phyloP scores from a whole-genome alignment of 2,888 invertebrate genomes.

The Eurytoma californica region DNA sequence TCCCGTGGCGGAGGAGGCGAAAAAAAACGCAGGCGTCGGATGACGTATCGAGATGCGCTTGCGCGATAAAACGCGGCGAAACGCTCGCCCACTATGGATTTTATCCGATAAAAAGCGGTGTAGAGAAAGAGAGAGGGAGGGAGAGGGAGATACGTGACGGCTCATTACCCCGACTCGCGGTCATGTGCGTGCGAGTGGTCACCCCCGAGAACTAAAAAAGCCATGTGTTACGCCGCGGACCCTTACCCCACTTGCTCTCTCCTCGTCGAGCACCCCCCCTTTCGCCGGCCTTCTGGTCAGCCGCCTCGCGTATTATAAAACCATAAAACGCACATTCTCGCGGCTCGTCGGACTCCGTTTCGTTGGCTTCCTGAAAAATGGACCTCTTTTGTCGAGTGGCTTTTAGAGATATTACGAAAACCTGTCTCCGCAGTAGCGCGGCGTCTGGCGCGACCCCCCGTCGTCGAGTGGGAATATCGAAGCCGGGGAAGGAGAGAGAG shows the following conservation, averaged over 20 bases:
- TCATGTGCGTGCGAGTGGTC: conserved; percentile 48
- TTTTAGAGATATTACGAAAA: conserved; percentile 56
- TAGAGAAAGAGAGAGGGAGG: not conserved
- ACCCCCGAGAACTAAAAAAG: conserved; percentile 54
- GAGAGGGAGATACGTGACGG: conserved; percentile 62
- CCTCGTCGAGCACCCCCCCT: conserved; percentile 35
- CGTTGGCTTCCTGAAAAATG: conserved; percentile 55
- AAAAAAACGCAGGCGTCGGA: conserved; percentile 13
- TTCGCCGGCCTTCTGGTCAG: conserved; percentile 51
- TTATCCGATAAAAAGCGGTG: conserved; percentile 63
- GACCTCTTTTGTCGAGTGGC: conserved; percentile 55
- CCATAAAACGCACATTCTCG: conserved; percentile 70
- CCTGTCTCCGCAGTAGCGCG: conserved; percentile 33
- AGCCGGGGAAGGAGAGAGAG: not conserved
- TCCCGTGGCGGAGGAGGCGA: conserved; percentile 34
- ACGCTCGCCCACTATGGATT: conserved; percentile 68
- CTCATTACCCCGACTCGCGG: conserved; percentile 70
- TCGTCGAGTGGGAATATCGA: too few species aligned
- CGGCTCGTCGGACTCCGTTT: conserved; percentile 38
- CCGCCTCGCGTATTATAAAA: conserved; percentile 73
- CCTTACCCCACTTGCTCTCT: conserved; percentile 32
- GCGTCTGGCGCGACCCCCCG: not conserved
- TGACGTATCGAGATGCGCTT: conserved; percentile 55
- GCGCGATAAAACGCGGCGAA: conserved; percentile 42
- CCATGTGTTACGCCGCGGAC: conserved; percentile 64